phyloP scores from a whole-genome alignment of 1,140 invertebrate species.

The Bactericera cockerelli region DNA sequence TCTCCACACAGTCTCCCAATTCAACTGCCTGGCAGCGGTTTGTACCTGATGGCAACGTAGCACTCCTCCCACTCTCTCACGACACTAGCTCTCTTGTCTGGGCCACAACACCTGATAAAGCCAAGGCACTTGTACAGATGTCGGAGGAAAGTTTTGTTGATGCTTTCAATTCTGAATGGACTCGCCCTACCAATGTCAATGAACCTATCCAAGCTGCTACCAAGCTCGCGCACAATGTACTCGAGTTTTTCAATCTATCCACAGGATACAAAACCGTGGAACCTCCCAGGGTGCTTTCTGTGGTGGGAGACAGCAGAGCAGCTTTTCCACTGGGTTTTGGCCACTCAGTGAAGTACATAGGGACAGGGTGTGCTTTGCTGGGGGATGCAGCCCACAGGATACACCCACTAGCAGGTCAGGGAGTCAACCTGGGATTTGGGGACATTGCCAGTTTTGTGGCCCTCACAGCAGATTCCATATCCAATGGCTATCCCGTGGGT shows the following conservation, averaged over 20 bases:
- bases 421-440: slow-evolving; percentile 92
- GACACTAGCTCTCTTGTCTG: slow-evolving; percentile 77
- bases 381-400: slow-evolving; percentile 93
- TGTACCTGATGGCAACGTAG: slow-evolving; percentile 76
- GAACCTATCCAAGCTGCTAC: neutral
- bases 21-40: slow-evolving; percentile 91
- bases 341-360: slow-evolving; percentile 72
- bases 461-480: slow-evolving; percentile 48
- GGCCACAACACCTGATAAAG: slow-evolving; percentile 60
- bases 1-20: slow-evolving; percentile 38
- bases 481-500: slow-evolving; percentile 58
- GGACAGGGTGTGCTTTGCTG: slow-evolving; percentile 54
- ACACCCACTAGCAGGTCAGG: slow-evolving; percentile 93
- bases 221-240: slow-evolving; percentile 2
- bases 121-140: slow-evolving; percentile 52
- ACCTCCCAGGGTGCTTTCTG: slow-evolving; percentile 55
- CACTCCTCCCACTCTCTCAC: slow-evolving; percentile 68
- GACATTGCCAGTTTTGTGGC: slow-evolving; percentile 63
- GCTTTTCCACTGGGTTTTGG: slow-evolving; percentile 84
- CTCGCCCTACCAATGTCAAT: neutral
- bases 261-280: slow-evolving; percentile 25
- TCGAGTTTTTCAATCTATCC: slow-evolving; percentile 6
- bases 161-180: slow-evolving; percentile 47
- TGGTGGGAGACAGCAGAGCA: slow-evolving; percentile 51
- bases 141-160: slow-evolving; percentile 71